Evolutionary conservation across 2,888 invertebrate species (phyloP).

Genomic region (Ptychoptera albimana): DNA sequence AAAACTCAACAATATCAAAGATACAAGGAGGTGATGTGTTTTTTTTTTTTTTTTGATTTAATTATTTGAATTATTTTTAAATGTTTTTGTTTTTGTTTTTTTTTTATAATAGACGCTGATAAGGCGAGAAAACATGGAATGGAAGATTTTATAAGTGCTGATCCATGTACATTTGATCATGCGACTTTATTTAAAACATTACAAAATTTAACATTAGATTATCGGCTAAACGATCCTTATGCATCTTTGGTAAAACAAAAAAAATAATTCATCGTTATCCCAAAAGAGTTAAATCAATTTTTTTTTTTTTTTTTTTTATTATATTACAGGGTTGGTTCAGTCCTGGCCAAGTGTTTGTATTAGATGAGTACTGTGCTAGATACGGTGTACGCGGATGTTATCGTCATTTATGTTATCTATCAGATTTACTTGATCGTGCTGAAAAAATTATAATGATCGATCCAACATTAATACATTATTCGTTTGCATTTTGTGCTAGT

Average conservation of each 20-base stretch:
- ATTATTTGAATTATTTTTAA: background rate
- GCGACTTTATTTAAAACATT: constrained; percentile 80
- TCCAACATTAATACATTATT: constrained; percentile 96
- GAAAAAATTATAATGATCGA: constrained; percentile 93
- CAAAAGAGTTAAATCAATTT: background rate
- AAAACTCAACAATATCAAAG: constrained; percentile 73
- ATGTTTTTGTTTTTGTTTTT: background rate
- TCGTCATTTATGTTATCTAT: constrained; percentile 90
- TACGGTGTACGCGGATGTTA: constrained; percentile 96
- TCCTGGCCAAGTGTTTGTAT: constrained; percentile 94
- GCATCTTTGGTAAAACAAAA: constrained; percentile 67
- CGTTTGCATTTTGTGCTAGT: constrained; percentile 98
- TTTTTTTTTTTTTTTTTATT: constrained; percentile 3
- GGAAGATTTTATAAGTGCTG: constrained; percentile 99
- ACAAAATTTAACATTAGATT: constrained; percentile 87
- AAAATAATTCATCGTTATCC: background rate
- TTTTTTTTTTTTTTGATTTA: background rate
- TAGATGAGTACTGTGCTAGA: constrained; percentile 94
- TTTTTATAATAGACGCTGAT: constrained; percentile 29
- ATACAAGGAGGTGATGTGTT: constrained; percentile 71
- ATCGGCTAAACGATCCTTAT: constrained; percentile 93
- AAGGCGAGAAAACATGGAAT: constrained; percentile 96
- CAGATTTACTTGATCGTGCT: constrained; percentile 86
- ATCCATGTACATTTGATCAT: constrained; percentile 94
- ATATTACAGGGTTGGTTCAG: constrained; percentile 89